Evolutionary conservation across 1,140 invertebrate genomes (phyloP).

Genomic region (Brachionus paranguensis): DNA sequence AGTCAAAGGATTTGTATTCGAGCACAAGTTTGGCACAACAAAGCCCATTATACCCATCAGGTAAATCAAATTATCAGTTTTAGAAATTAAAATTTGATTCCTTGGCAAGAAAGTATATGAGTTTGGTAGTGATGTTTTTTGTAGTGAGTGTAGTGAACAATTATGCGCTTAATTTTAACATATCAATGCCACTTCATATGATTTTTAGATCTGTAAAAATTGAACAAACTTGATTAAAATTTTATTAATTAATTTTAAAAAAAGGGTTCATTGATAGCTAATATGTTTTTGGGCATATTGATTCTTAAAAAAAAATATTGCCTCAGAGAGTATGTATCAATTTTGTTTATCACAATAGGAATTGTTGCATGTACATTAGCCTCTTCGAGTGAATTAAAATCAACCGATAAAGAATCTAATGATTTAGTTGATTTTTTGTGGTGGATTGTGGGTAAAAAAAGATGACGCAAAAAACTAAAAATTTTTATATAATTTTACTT

Average conservation of each 20-base stretch:
- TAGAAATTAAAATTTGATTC: neutral
- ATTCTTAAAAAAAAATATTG: slow-evolving; percentile 79
- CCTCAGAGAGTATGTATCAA: slow-evolving; percentile 79
- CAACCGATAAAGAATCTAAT: neutral
- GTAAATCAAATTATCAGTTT: slow-evolving; percentile 46
- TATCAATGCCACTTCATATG: slow-evolving; percentile 96
- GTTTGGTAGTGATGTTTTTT: slow-evolving; percentile 84
- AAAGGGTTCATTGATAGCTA: slow-evolving; percentile 88
- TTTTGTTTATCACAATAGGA: slow-evolving; percentile 82
- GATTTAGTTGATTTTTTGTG: slow-evolving; percentile 43
- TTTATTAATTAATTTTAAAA: slow-evolving; percentile 42
- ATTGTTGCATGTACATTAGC: slow-evolving; percentile 85
- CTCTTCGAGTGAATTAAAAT: slow-evolving; percentile 63
- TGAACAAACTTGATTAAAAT: too few relatives aligned
- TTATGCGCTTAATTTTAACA: slow-evolving; percentile 90
- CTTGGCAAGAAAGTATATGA: slow-evolving; percentile 66
- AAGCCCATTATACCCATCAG: slow-evolving; percentile 60
- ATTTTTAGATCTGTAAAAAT: slow-evolving; percentile 83
- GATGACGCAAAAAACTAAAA: too few relatives aligned
- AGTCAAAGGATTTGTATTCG: slow-evolving; percentile 80
- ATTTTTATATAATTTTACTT: neutral
- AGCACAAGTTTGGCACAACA: slow-evolving; percentile 72
- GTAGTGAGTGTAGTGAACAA: slow-evolving; percentile 87
- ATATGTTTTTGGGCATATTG: slow-evolving; percentile 87
- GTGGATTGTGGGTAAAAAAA: slow-evolving; percentile 42